These are phyloP conservation scores for Hypomecis punctinalis DNA, from an alignment of 2,888 invertebrate species.

Conservation along the genomic window DNA sequence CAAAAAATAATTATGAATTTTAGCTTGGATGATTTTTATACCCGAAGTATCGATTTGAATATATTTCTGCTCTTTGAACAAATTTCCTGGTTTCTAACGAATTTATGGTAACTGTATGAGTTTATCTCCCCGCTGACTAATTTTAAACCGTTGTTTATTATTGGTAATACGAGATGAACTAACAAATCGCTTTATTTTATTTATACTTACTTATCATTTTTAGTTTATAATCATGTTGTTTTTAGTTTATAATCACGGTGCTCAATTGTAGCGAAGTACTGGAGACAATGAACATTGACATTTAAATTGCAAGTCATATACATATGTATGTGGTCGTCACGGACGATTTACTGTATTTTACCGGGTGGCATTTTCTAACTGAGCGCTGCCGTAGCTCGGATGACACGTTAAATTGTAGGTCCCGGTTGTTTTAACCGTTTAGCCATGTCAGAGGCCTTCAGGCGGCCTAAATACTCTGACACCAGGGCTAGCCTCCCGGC, in stretches of 20 bases:
- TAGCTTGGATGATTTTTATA: too few relatives aligned
- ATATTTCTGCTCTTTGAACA: not conserved
- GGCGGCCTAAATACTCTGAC: too few relatives aligned
- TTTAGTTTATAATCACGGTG: not conserved
- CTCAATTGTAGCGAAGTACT: not conserved
- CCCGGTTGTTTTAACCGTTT: too few relatives aligned
- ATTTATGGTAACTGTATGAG: slow-evolving; percentile 17
- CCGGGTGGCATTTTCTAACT: too few relatives aligned
- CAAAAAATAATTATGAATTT: too few relatives aligned
- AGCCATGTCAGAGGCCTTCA: too few relatives aligned
- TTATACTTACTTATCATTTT: not conserved
- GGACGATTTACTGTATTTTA: too few relatives aligned
- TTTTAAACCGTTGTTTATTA: slow-evolving; percentile 31
- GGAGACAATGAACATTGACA: not conserved
- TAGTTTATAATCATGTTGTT: too few relatives aligned
- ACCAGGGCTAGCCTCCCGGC: too few relatives aligned
- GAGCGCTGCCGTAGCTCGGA: too few relatives aligned
- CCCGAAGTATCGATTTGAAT: too few relatives aligned
- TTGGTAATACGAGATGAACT: slow-evolving; percentile 19
- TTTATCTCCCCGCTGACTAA: slow-evolving; percentile 33
- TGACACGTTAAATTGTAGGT: too few relatives aligned
- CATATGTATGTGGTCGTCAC: not conserved
- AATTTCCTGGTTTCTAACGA: not conserved
- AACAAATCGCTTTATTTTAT: slow-evolving; percentile 21
- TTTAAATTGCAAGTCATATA: not conserved